These are phyloP conservation scores for Myrmophylax atrothorax DNA, from an alignment of 2,113 vertebrate species.

Conservation along the genomic window DNA sequence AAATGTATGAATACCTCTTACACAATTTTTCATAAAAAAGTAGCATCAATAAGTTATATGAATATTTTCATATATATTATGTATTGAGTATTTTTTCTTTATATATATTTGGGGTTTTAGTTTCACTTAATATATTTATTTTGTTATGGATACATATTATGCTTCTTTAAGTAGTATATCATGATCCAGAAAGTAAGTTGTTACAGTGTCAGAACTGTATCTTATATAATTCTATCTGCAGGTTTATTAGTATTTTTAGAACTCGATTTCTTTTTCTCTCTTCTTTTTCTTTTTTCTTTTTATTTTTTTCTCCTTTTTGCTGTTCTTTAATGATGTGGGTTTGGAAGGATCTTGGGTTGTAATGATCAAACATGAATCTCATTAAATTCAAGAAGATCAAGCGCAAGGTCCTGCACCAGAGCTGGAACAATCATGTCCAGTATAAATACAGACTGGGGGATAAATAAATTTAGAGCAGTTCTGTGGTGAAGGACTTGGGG, in stretches of 20 bases:
- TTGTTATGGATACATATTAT: neutral
- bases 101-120: accelerated
- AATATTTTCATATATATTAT: neutral
- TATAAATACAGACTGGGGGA: neutral
- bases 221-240: neutral
- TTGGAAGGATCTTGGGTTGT: neutral
- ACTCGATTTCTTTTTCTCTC: neutral
- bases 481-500: neutral
- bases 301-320: too few relatives aligned
- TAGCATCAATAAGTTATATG: neutral
- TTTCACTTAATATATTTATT: neutral
- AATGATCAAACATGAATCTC: neutral
- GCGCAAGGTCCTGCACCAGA: neutral
- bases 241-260: neutral
- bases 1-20: neutral
- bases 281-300: too few relatives aligned
- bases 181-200: neutral
- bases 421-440: neutral
- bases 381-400: neutral
- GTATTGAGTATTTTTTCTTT: neutral
- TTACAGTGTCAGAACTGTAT: neutral
- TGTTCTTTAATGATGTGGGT: neutral
- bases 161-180: neutral
- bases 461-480: neutral
- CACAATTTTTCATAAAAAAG: neutral